Evolutionary conservation across 2,888 invertebrate species (phyloP), one percentile per base, ranked within the genome.

Genomic region (Melanophora roralis): DNA sequence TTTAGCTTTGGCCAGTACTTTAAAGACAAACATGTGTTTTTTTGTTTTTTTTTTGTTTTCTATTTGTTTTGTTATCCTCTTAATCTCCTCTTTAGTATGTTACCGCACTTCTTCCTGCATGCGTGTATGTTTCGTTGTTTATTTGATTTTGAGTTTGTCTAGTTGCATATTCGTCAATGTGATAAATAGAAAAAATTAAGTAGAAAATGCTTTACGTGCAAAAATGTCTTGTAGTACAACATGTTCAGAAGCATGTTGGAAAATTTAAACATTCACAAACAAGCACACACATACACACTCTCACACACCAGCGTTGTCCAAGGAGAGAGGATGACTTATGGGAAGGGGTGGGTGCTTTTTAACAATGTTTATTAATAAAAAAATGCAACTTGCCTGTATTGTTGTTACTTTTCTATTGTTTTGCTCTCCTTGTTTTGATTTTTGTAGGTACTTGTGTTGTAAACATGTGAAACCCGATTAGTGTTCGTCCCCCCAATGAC

Each of bases 1-100:
- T 53, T 36, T n/a, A 51, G 62, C 57, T 72, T 80, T 76, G 80
- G 76, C 68, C 76, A 80, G 80, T 80, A 76, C 72, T 75, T 80
- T 80, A 76, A 73, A 75, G 74, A 55, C 57, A 69, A 53, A 74
- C 74, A 79, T 74, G 53, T 74, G 74, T 79, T 79, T 60, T 49
- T 67, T 40, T 49, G 14, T 9, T 49, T 49, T 32, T 27, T 32
- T 67, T 49, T 59, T 27, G 14, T 47, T 47, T 32, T 23, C 19
- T 11, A 8, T 11, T n/a, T 40, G 51, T 51, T 21, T 27, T 19
- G 27, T 19, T 16, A 16, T 67, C 16, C 51, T 45, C 60, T 51
- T 19, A 19, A 3, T 1, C 45, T 16, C 53, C 45, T 47, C 45
- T 4, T 12, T 21, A 34, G 23, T 40, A 40, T 16, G 4, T 1